Evolutionary conservation across 2,797 vertebrate species (phyloP), one percentile per base, ranked within the genome.

Genomic region (Megaceryle alcyon): DNA sequence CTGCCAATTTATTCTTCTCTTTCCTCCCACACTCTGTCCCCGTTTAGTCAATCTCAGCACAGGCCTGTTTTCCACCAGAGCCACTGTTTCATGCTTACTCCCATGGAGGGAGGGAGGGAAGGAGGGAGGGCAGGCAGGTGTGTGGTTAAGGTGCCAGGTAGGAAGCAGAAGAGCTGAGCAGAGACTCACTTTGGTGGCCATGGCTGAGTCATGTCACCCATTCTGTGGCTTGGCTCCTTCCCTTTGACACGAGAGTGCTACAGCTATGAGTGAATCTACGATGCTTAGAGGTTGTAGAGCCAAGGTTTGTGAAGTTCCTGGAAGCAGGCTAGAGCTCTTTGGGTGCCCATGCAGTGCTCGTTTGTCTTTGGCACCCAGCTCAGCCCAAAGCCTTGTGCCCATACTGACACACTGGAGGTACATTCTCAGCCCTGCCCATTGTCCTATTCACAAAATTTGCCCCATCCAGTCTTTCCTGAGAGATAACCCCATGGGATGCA

Each of bases 21-120:
- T 95, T 92, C 94, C 94, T 96, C 94, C 95, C 90, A 96, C 94
- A 85, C 78, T 86, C 89, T 95, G 93, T 94, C 93, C 96, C 86
- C 12, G n/a, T 96, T 96, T 95, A 94, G 93, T 95, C 94, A 96
- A 84, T 94, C 96, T 96, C 59, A 94, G 68, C 79, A 69, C 15
- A 86, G 78, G 88, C 91, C 83, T 91, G 69, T 82, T 95, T 96
- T 92, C 69, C 76, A 63, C 61, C 35, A 78, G 41, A 81, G 84
- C 78, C 91, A 82, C 78, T 89, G 83, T 89, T 94, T 94, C 86
- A 78, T n/a, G 25, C 69, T 89, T 75, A 61, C 49, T 89, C 65
- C 25, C 12, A 10, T 54, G 82, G 71, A 89, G 49, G 53, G 31
- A 90, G 46, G 53, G 28, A 90, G 69, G 68, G 18, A 89, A 46